Evolutionary conservation across 2,797 vertebrate species (phyloP).

Genomic region (Rhinichthys osculus): DNA sequence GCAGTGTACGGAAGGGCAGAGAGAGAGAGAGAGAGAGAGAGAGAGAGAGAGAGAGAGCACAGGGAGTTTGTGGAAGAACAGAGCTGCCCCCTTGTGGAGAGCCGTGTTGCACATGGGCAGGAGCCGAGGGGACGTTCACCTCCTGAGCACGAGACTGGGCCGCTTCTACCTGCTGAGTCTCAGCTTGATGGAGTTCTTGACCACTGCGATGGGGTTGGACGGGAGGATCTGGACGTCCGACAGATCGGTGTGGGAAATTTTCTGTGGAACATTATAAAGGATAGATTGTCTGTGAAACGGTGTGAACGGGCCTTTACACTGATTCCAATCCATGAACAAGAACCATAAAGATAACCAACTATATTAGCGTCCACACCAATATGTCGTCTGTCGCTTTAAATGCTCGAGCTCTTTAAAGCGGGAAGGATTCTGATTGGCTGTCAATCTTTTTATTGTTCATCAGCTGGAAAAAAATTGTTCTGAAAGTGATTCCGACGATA

Average conservation of each 20-base stretch:
- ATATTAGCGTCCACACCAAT: neutral
- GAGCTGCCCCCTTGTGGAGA: conserved; percentile 84
- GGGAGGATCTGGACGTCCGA: conserved; percentile 83
- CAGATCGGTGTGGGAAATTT: conserved; percentile 80
- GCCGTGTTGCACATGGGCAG: neutral
- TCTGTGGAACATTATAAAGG: conserved; percentile 67
- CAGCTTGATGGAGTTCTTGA: conserved; percentile 89
- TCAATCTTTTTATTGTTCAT: no score
- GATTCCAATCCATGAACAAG: neutral
- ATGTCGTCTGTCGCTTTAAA: no score
- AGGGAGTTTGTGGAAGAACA: conserved; percentile 77
- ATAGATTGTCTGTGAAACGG: neutral
- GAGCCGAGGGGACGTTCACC: neutral
- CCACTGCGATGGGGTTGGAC: conserved; percentile 81
- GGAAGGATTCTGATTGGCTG: no score
- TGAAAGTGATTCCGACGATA: no score
- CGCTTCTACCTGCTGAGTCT: conserved; percentile 85
- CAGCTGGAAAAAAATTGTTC: no score
- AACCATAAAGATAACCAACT: neutral
- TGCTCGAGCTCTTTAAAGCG: no score
- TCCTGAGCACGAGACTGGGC: neutral
- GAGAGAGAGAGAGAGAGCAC: neutral
- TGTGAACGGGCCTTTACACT: no score
- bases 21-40: neutral
- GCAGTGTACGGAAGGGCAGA: conserved; percentile 13